A percentile compares a stretch with the other conserved stretches of the same genome.
Conservation (phyloP, 2,113 vertebrate genomes). For the Barbus barbus region DNA sequence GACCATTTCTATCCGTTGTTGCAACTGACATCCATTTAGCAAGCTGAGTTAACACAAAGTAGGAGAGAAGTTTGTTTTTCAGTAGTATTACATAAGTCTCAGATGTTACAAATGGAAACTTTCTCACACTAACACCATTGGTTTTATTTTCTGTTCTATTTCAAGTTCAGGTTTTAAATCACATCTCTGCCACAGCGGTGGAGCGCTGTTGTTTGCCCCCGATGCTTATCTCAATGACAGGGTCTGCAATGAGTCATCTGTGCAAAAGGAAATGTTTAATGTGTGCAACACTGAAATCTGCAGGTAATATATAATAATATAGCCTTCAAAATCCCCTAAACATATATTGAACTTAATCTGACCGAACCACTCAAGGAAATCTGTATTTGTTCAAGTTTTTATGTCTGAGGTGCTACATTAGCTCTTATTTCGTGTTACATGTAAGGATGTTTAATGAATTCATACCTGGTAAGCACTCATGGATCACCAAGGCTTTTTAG, state of each 20-base stretch:
- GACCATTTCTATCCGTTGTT: too few species aligned
- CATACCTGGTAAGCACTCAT: neutral
- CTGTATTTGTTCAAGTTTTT: neutral
- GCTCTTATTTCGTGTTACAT: neutral
- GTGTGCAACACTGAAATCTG: neutral
- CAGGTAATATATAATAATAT: neutral
- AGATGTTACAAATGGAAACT: neutral
- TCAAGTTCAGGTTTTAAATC: conserved; percentile 3
- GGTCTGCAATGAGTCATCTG: conserved; percentile 5
- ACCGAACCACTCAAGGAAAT: neutral
- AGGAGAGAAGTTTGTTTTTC: neutral
- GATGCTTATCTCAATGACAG: conserved; percentile 8
- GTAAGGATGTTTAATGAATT: neutral
- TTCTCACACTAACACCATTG: too few species aligned
- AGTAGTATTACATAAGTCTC: neutral
- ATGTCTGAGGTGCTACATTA: neutral
- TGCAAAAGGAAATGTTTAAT: neutral
- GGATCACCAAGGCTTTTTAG: neutral
- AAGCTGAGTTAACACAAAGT: neutral
- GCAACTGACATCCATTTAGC: neutral
- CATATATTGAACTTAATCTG: neutral
- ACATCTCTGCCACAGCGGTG: neutral
- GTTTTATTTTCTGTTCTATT: conserved; percentile 8
- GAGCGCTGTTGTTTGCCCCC: neutral
- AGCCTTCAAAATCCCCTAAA: neutral